These are phyloP conservation scores for Scylla paramamosain DNA, from an alignment of 1,140 invertebrate species.

Conservation along the genomic window DNA sequence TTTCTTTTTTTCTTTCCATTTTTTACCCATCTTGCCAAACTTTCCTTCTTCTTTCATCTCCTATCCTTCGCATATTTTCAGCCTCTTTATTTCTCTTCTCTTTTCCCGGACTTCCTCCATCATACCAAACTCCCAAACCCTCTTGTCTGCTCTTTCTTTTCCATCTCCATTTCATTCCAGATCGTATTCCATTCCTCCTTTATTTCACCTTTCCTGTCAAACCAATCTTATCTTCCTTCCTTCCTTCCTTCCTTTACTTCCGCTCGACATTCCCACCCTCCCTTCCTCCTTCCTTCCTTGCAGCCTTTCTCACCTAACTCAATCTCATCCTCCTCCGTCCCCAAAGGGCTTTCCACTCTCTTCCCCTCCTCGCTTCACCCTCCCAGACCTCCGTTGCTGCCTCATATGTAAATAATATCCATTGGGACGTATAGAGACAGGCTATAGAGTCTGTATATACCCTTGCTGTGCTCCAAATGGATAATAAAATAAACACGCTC, in stretches of 20 bases:
- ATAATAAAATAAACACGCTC: neutral
- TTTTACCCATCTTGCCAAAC: neutral
- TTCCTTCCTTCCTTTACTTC: neutral
- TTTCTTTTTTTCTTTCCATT: neutral
- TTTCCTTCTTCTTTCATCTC: neutral
- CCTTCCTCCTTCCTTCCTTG: neutral
- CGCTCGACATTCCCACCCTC: neutral
- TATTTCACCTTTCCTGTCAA: neutral
- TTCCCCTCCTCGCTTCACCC: neutral
- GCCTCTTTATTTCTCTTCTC: neutral
- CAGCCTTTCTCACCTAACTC: neutral
- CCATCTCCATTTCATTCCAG: no score
- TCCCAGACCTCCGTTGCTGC: neutral
- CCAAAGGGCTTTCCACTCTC: neutral
- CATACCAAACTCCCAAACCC: neutral
- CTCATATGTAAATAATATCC: slow-evolving; percentile 2
- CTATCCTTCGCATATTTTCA: neutral
- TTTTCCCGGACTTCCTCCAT: neutral
- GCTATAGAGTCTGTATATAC: neutral
- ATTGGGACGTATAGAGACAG: neutral
- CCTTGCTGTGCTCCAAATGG: neutral
- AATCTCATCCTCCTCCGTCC: neutral
- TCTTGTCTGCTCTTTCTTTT: neutral
- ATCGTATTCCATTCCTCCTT: no score
- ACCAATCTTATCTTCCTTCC: neutral